Base-by-base conservation (phyloP, 1,140 invertebrate genomes). In the Yoshiicerus persimilis region DNA sequence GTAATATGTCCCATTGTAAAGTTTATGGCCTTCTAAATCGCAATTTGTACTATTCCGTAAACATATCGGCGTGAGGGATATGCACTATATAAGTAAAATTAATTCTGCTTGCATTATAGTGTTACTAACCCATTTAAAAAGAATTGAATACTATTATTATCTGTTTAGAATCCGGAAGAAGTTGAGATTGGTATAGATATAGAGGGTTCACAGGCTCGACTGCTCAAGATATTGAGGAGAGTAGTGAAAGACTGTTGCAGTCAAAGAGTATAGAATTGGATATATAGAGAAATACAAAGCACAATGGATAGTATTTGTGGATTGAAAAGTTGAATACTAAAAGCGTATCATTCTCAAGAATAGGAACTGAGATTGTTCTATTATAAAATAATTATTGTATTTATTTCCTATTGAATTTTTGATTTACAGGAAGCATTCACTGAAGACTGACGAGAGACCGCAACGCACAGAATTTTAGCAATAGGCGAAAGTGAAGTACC, bases 401-500 rank as follows among this genome's bases (percentile, higher is more conserved):
- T 23, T 32, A 80, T 80, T 80, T 80, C 75, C 75, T 80, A 80
- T 80, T 80, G n/a, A n/a, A 80, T 80, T 80, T 23, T 80, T 32
- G 20, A 38, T 34, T 32, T 36, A 38, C 75, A 80, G 75, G 75
- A 80, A 80, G 23, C 75, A 70, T 70, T 70, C 30, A 70, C 25
- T 70, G 66, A 70, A n/a, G 75, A 80, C 75, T 80, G 75, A 80
- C 75, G 20, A 36, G 75, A 38, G 75, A 80, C 30, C 75, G 20
- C 30, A 80, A 80, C 32, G 66, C 66, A 70, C 16, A 56, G 47
- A 56, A 56, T 56, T 56, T 56, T 56, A 56, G 47, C 47, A 30
- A 70, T 30, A 70, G 30, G 75, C 75, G 75, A 80, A 80, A 80
- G 75, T 80, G 75, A 80, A 80, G 75, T 80, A 80, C 32, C 75